Conservation (phyloP, 2,797 vertebrate genomes). For the Squalus acanthias region DNA sequence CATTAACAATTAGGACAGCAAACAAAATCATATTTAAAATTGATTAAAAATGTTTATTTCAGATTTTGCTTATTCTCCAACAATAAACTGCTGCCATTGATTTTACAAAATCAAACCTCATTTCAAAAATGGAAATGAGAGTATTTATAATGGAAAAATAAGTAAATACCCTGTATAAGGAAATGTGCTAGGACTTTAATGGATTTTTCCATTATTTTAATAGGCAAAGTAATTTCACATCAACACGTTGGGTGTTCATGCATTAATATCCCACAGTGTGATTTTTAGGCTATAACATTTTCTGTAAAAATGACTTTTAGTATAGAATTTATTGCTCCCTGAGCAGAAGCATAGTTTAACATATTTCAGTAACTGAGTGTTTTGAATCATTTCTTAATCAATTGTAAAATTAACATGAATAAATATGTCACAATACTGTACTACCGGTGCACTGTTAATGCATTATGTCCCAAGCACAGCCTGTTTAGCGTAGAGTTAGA, state of each 20-base stretch:
- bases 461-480: neutral
- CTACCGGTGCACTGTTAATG: neutral
- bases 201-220: slow-evolving; percentile 12
- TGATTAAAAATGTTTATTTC: neutral
- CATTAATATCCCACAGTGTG: neutral
- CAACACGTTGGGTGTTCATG: neutral
- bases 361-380: neutral
- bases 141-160: neutral
- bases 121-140: neutral
- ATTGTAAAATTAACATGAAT: neutral
- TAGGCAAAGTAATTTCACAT: neutral
- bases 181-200: neutral
- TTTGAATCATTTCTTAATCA: neutral
- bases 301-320: neutral
- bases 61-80: neutral
- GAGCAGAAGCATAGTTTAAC: neutral
- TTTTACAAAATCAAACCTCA: neutral
- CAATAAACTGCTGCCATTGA: neutral
- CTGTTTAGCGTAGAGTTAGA: neutral
- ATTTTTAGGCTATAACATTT: neutral
- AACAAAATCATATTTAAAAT: neutral
- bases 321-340: neutral
- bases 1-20: neutral
- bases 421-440: neutral
- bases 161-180: neutral